Evolutionary conservation across 2,113 vertebrate genomes (phyloP), one percentile per base, ranked within the genome.

Genomic region (Oryctolagus cuniculus): DNA sequence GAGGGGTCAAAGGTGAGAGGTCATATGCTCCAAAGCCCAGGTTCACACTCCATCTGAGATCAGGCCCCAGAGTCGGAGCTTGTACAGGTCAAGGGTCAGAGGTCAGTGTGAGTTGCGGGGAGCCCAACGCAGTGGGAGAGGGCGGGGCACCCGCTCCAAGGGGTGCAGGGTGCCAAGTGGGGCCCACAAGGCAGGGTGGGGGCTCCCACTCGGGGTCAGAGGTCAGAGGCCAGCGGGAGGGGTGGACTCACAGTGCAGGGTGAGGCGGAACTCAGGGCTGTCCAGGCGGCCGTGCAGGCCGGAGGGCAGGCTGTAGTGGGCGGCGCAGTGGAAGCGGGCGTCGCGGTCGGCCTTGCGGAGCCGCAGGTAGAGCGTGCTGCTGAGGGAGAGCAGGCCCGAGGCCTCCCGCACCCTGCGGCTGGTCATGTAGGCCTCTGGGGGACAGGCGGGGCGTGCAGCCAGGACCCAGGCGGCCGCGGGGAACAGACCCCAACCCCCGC

Each of bases 171-270:
- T 36, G 36, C 69, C 36, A 1, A 12, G n/a, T 16, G 38, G 70
- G 9, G 25, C 17, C 22, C 61, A 55, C 64, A 84, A 16, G 77
- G 31, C 49, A 66, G 36, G 51, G 25, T 10, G 29, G 72, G 13
- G 19, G 49, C 22, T 44, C 3, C 27, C 44, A 21, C n/a, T 2
- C 67, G 75, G 70, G 81, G 51, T 58, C 22, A 25, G 44, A 55
- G 53, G 69, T 61, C n/a, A 66, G 80, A 77, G 58, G 81, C 70
- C 34, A 77, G 90, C n/a, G 16, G 17, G 53, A 55, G 36, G 49
- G 0, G 34, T 58, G 49, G n/a, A 98, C 99, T 99, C 97, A 99
- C 99, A 99, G 98, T 99, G 98, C 92, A 99, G 95, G 10, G 97
- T 98, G 95, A 99, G 98, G 36, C 44, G 95, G 98, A 99, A 99